Evolutionary conservation across 2,888 invertebrate species (phyloP), one percentile per base, ranked within the genome.

Genomic region (Tinea semifulvella): DNA sequence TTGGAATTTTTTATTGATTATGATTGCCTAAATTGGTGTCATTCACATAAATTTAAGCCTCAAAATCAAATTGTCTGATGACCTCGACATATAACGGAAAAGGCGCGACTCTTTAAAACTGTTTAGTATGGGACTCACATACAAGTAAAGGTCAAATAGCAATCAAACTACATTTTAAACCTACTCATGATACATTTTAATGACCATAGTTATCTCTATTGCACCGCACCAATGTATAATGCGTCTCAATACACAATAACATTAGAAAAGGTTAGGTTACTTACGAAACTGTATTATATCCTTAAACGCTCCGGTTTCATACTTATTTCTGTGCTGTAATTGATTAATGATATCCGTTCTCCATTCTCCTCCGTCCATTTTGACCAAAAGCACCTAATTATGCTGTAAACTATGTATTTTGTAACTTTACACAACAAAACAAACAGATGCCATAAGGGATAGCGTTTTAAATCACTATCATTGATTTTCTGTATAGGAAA

Each of bases 231-330:
- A 14, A 11, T 31, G 22, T 22, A 22, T 31, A 14, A 4, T 3
- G 13, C 3, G 13, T 14, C 2, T 31, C 14, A 14, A 31, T 11
- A n/a, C n/a, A 13, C 31, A 11, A 13, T 31, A 31, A 31, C 13
- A n/a, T 31, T 31, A 13, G 14, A 13, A 11, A 31, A 31, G 10
- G 31, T 31, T 31, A 31, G 31, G 31, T 31, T 63, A 84, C 91
- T 88, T 85, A 94, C 93, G 92, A 71, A 91, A 88, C 53, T 85
- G 72, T 56, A 94, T 89, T 50, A 94, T 84, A 61, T 93, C 93
- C 55, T 88, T 87, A 68, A 91, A 94, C 57, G 88, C 86, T 48
- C 84, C 72, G 16, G 88, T 88, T 79, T 94, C 90, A 49, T 82
- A 83, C 68, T 85, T 88, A 69, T 94, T 92, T 60, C 94, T 84